phyloP scores from a whole-genome alignment of 2,113 vertebrate species.

The Ammospiza nelsoni region DNA sequence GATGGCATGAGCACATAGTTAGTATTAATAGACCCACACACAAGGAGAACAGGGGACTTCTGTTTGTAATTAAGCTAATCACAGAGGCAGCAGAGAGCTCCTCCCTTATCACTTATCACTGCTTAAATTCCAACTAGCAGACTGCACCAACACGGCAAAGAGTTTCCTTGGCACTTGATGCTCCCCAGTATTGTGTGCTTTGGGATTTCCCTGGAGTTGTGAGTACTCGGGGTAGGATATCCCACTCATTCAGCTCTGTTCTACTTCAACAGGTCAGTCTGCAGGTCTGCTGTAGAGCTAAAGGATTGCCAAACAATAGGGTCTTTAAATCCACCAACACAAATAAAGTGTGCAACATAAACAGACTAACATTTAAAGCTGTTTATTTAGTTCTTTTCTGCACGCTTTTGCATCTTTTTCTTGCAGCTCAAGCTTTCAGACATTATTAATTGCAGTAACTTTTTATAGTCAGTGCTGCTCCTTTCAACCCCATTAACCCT shows the following conservation, averaged over 20 bases:
- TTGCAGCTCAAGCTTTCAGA: neutral
- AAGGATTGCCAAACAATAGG: neutral
- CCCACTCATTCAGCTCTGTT: neutral
- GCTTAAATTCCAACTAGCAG: neutral
- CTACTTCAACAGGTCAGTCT: neutral
- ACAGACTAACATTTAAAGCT: neutral
- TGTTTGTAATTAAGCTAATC: conserved; percentile 16
- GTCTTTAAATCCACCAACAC: neutral
- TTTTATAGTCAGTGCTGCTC: neutral
- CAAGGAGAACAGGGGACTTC: neutral
- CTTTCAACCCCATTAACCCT: neutral
- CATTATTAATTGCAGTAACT: neutral
- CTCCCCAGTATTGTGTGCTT: neutral
- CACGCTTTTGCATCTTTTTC: neutral
- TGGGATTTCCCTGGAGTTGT: neutral
- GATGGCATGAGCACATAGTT: neutral
- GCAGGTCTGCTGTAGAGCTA: neutral
- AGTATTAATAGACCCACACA: neutral
- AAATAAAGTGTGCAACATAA: neutral
- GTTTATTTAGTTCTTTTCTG: neutral
- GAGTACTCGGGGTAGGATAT: neutral
- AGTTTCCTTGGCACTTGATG: neutral
- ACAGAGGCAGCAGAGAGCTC: neutral
- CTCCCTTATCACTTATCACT: neutral
- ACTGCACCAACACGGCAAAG: neutral